These are phyloP conservation scores for Oryzias curvinotus DNA, from an alignment of 2,113 vertebrate genomes.

Conservation along the genomic window DNA sequence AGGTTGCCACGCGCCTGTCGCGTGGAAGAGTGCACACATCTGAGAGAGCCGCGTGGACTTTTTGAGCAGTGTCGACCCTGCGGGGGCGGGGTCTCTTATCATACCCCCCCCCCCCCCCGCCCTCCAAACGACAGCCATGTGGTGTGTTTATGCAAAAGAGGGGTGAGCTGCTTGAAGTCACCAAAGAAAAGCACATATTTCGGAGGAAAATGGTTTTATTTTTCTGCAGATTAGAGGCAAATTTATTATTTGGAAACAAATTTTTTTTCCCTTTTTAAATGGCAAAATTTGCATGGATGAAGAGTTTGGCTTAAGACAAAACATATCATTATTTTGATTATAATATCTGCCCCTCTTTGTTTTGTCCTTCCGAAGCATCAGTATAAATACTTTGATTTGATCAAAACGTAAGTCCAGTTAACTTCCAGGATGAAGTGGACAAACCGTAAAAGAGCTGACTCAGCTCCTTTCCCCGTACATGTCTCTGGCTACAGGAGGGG, in stretches of 20 bases:
- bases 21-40: conserved; percentile 66
- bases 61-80: conserved; percentile 65
- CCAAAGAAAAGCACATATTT: not conserved
- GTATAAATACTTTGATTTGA: too few species aligned
- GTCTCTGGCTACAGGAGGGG: conserved; percentile 44
- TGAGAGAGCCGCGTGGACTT: conserved; percentile 61
- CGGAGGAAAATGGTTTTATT: not conserved
- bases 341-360: conserved; percentile 25
- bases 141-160: not conserved
- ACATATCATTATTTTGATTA: conserved; percentile 11
- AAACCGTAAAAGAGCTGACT: conserved; percentile 32
- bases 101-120: conserved; percentile 37
- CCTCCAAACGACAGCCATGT: conserved; percentile 15
- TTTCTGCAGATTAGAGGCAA: not conserved
- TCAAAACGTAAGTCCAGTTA: conserved; percentile 28
- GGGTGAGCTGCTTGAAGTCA: conserved; percentile 3
- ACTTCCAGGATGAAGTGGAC: conserved; percentile 58
- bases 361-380: conserved; percentile 1
- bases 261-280: too few species aligned
- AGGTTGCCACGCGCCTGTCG: conserved; percentile 72
- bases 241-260: too few species aligned
- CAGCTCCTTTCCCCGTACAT: conserved; percentile 19
- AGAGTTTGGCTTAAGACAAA: not conserved
- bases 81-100: conserved; percentile 72
- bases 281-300: too few species aligned